These are phyloP conservation scores for Zophobas morio DNA, from an alignment of 1,140 invertebrate genomes.

Conservation along the genomic window DNA sequence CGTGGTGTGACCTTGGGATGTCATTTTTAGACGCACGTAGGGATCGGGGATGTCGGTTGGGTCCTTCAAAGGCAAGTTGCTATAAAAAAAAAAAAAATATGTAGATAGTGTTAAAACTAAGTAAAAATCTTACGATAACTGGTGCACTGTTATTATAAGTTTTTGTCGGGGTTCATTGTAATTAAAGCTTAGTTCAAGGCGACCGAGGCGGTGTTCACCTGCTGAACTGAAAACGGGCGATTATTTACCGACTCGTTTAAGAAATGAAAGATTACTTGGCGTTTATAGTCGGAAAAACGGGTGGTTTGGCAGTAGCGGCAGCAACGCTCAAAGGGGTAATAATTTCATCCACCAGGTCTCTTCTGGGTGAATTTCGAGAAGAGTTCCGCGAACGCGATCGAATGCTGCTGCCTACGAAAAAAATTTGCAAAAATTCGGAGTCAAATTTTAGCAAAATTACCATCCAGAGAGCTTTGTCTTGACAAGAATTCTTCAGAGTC, in stretches of 20 bases:
- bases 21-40: slow-evolving; percentile 92
- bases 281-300: background rate
- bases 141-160: slow-evolving; percentile 86
- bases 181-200: slow-evolving; percentile 85
- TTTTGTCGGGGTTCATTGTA: slow-evolving; percentile 86
- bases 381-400: slow-evolving; percentile 8
- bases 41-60: slow-evolving; percentile 91
- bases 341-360: background rate
- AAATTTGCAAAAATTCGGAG: background rate
- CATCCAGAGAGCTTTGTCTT: slow-evolving; percentile 29
- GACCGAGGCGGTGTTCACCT: slow-evolving; percentile 76
- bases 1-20: slow-evolving; percentile 86
- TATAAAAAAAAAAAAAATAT: slow-evolving; percentile 60
- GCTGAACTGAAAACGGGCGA: slow-evolving; percentile 53
- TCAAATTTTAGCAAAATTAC: slow-evolving; percentile 60
- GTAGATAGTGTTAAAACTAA: background rate
- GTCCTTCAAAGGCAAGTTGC: slow-evolving; percentile 88
- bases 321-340: background rate
- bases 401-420: slow-evolving; percentile 1
- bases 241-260: too few relatives aligned
- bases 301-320: background rate
- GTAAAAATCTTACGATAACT: slow-evolving; percentile 80
- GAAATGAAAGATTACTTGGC: background rate
- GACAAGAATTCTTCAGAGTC: slow-evolving; percentile 44
- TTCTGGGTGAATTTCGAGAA: background rate